Conservation (phyloP, 2,888 invertebrate genomes). For the Epiblema foenella region DNA sequence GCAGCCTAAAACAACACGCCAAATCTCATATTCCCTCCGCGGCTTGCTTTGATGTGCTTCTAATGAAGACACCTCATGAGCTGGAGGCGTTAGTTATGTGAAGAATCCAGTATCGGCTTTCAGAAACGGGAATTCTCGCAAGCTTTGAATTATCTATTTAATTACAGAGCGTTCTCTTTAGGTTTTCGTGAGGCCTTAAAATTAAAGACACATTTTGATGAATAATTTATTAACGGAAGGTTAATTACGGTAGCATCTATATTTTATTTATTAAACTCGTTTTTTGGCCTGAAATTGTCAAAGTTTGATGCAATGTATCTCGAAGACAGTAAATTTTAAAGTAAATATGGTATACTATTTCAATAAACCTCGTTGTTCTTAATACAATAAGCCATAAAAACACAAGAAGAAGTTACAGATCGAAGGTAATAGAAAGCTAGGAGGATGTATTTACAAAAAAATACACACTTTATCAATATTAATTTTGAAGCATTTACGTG, state of each 20-base stretch:
- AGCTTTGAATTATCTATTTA: constrained; percentile 31
- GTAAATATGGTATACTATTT: too few relatives aligned
- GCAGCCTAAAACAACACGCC: constrained; percentile 14
- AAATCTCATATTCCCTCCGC: constrained; percentile 43
- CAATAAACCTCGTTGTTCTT: too few relatives aligned
- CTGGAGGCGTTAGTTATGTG: constrained; percentile 26
- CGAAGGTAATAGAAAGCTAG: too few relatives aligned
- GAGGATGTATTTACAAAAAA: too few relatives aligned
- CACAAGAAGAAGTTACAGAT: too few relatives aligned
- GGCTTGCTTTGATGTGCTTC: constrained; percentile 40
- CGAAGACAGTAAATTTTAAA: too few relatives aligned
- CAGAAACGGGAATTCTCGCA: constrained; percentile 31
- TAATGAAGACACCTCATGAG: constrained; percentile 40
- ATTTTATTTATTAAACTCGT: too few relatives aligned
- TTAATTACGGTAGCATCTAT: neutral
- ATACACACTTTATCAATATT: too few relatives aligned
- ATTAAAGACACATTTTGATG: constrained; percentile 12
- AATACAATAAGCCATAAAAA: too few relatives aligned
- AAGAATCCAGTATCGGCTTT: constrained; percentile 42
- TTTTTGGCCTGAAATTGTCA: too few relatives aligned
- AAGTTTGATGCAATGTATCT: too few relatives aligned
- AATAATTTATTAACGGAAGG: neutral
- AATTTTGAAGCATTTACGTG: neutral
- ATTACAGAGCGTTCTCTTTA: constrained; percentile 24
- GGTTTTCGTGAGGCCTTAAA: constrained; percentile 20